Percentiles rank a stretch among this genome's conserved stretches.
These are phyloP conservation scores for Pollenia griseotomentosa DNA, from an alignment of 2,888 invertebrate genomes.

Conservation along the genomic window DNA sequence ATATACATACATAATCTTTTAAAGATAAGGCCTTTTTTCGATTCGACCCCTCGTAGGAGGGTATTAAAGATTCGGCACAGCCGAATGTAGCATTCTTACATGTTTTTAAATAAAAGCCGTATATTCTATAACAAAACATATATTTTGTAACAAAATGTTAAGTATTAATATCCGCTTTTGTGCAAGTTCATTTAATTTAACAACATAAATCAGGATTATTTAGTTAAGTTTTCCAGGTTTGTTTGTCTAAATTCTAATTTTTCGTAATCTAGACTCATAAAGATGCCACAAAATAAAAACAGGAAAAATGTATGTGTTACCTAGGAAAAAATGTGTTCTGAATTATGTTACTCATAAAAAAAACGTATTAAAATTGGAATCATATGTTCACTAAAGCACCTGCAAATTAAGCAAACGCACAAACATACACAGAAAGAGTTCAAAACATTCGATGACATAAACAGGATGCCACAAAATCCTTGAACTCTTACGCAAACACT, in stretches of 20 bases:
- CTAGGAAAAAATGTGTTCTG: not conserved
- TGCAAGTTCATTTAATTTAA: too few relatives aligned
- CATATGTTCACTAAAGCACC: conserved; percentile 32
- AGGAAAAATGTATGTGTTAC: not conserved
- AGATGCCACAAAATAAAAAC: not conserved
- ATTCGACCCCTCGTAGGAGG: too few relatives aligned
- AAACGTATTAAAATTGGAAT: conserved; percentile 37
- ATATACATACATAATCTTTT: too few relatives aligned
- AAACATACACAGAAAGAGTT: not conserved
- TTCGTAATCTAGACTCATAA: not conserved
- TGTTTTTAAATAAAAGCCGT: too few relatives aligned
- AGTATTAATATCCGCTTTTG: too few relatives aligned
- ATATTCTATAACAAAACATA: too few relatives aligned
- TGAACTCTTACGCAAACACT: not conserved
- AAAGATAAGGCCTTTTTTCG: too few relatives aligned
- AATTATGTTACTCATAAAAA: conserved; percentile 52
- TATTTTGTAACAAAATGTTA: too few relatives aligned
- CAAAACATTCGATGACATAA: not conserved
- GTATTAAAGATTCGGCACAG: too few relatives aligned
- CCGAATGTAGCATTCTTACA: too few relatives aligned
- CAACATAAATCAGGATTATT: conserved; percentile 15
- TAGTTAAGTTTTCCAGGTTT: not conserved
- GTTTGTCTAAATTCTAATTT: too few relatives aligned
- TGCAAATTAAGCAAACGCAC: not conserved
- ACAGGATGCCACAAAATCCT: conserved; percentile 20